Evolutionary conservation across 2,113 vertebrate species (phyloP).

Genomic region (Willisornis vidua): DNA sequence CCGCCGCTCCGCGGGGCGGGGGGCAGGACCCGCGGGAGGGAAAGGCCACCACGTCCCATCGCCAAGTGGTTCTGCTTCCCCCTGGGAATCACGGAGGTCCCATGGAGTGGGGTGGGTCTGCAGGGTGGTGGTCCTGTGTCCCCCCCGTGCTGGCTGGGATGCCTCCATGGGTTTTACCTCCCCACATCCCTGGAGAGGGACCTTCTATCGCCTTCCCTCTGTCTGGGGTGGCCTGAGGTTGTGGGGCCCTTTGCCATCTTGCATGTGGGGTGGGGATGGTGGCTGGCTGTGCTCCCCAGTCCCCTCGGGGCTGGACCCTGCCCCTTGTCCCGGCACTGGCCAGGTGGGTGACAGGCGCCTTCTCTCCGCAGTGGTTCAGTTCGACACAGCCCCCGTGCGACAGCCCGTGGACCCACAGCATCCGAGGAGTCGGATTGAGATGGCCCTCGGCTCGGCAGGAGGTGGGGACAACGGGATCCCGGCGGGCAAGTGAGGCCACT

Average conservation of each 20-base stretch:
- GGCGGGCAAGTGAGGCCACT: neutral
- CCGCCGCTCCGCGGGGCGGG: accelerated
- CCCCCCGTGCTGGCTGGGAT: neutral
- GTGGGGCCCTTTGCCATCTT: neutral
- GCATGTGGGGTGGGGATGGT: neutral
- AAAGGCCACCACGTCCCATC: accelerated
- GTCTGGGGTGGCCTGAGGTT: neutral
- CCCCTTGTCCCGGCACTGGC: accelerated
- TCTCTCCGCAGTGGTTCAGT: slow-evolving; percentile 37
- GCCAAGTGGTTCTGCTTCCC: accelerated
- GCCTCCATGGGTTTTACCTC: neutral
- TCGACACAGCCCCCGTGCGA: neutral
- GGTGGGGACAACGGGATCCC: slow-evolving; percentile 13
- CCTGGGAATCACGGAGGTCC: neutral
- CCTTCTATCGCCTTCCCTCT: neutral
- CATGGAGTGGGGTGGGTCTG: neutral
- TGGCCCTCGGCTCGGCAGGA: neutral
- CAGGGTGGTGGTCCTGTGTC: neutral
- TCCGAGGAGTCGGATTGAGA: neutral
- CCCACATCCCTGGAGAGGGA: neutral
- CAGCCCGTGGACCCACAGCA: neutral
- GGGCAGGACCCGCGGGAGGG: accelerated
- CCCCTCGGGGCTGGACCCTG: neutral
- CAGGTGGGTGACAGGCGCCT: accelerated
- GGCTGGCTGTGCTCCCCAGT: neutral